Percentiles rank a stretch among this genome's conserved stretches.
Conservation (phyloP, 2,888 invertebrate species). For the Erannis defoliaria region DNA sequence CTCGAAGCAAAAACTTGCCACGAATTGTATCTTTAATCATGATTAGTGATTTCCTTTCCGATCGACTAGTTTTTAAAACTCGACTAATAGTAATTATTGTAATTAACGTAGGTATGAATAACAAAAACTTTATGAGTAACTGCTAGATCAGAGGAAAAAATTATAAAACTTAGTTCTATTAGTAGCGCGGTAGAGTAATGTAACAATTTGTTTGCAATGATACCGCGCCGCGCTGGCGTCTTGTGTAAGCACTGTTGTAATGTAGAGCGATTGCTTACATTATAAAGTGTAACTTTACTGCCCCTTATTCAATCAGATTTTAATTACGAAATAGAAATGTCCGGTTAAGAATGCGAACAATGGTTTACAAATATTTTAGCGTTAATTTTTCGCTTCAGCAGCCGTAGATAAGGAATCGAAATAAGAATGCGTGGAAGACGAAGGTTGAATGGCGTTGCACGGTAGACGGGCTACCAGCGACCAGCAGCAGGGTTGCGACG, state of each 20-base stretch:
- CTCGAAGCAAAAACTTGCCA: constrained; percentile 14
- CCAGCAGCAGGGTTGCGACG: too few species aligned
- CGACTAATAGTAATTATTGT: constrained; percentile 5
- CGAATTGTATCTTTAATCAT: constrained; percentile 30
- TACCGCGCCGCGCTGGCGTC: neutral
- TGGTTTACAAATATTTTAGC: neutral
- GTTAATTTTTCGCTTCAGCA: neutral
- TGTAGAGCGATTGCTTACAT: constrained; percentile 9
- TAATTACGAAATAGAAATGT: constrained; percentile 17
- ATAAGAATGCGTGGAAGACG: too few species aligned
- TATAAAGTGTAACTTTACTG: constrained; percentile 9
- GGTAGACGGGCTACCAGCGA: too few species aligned
- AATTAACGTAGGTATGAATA: neutral
- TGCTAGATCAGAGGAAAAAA: neutral
- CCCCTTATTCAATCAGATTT: constrained; percentile 3
- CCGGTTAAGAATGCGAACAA: constrained; percentile 11
- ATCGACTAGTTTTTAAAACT: constrained; percentile 33
- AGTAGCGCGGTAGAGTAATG: too few species aligned
- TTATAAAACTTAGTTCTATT: neutral
- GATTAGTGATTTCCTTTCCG: constrained; percentile 35
- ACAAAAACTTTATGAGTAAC: neutral
- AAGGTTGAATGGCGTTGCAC: too few species aligned
- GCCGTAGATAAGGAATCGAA: neutral
- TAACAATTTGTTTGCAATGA: too few species aligned
- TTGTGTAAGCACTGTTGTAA: constrained; percentile 24